Evolutionary conservation across 23 tunicate genomes (phyloP), one percentile per base, ranked within the genome.

Genomic region (Ciona savignyi): DNA sequence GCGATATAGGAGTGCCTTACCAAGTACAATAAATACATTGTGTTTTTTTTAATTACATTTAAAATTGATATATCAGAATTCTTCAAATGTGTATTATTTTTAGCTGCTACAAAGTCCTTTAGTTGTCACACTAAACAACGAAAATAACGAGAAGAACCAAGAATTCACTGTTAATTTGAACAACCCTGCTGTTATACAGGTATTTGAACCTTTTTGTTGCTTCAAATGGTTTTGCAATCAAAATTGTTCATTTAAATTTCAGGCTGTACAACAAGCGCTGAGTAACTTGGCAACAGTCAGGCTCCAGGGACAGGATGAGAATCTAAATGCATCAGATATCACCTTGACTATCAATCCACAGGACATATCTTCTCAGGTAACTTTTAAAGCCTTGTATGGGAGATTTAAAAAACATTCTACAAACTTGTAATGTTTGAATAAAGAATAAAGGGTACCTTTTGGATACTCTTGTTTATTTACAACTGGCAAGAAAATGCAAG

Each of bases 121-220:
- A 29, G 76, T 72, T 26, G 32, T 72, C 4, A 24, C 65, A n/a
- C 33, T 33, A 25, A 72, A 72, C 29, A 11, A 24, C 32, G 61
- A 2, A 1, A 21, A n/a, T 29, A 48, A 42, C 27, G 56, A 63
- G 25, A 74, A 74, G 30, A 74, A 62, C 42, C 78, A 74, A 30
- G 78, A 62, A 27, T 9, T 74, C 21, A 61, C 68, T 2, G 34
- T 62, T 2, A 62, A 74, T 74, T 25, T 72, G 9, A 72, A 72
- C 77, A 74, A 74, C 78, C 78, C 68, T 1, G 78, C 49, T 24
- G 30, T 74, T 27, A 22, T 62, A 31, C 78, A 74, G 78, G 78
- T 74, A 27, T 42, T 42, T 9, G 9, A 42, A 6, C 9, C 56
- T 42, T 42, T 42, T 42, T 42, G 56, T 42, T 9, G 56, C 9